Conservation (phyloP, 2,888 invertebrate species). For the Amiota minor region DNA sequence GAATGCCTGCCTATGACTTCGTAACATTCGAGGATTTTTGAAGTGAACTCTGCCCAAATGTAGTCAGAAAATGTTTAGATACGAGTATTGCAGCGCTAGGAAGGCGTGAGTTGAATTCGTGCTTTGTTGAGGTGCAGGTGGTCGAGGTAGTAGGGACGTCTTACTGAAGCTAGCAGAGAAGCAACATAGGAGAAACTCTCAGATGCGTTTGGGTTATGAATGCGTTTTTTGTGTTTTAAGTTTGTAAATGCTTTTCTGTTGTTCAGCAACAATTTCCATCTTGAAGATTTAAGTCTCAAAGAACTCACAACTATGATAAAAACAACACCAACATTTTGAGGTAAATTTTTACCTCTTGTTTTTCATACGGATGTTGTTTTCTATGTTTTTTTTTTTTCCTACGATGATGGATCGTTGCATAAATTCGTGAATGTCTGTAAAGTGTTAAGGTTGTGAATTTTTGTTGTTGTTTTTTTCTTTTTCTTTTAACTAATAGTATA, state of each 20-base stretch:
- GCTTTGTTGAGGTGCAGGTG: neutral
- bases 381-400: conserved; percentile 21
- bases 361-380: conserved; percentile 31
- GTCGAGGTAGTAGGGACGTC: neutral
- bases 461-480: conserved; percentile 1
- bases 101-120: conserved; percentile 20
- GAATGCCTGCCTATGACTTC: conserved; percentile 23
- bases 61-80: neutral
- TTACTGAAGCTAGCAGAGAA: neutral
- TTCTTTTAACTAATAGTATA: neutral
- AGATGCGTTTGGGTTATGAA: conserved; percentile 52
- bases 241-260: conserved; percentile 56
- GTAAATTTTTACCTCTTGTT: neutral
- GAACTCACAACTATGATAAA: neutral
- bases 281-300: conserved; percentile 13
- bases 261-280: conserved; percentile 30
- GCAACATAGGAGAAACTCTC: conserved; percentile 39
- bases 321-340: too few relatives aligned
- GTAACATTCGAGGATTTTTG: neutral
- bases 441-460: conserved; percentile 27
- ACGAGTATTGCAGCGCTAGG: neutral
- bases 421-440: conserved; percentile 41
- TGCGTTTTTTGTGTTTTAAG: conserved; percentile 64
- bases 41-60: conserved; percentile 34
- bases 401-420: conserved; percentile 63